phyloP scores from a whole-genome alignment of 2,113 vertebrate genomes.

The Manacus vitellinus region DNA sequence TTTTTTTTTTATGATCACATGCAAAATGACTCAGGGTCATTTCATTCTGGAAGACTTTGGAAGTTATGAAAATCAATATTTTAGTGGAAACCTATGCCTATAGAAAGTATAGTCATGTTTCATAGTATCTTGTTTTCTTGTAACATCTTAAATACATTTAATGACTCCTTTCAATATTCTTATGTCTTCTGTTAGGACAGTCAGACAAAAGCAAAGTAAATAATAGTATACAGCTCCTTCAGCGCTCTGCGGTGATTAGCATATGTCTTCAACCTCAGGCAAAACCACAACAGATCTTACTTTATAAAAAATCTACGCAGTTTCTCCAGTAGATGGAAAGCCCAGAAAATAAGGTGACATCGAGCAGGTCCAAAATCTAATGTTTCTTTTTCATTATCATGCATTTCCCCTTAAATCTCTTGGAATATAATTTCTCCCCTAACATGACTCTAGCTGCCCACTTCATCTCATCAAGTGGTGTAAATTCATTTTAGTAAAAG shows the following conservation, averaged over 20 bases:
- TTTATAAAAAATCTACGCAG: neutral
- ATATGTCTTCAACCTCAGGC: neutral
- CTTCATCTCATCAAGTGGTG: neutral
- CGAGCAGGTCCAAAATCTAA: neutral
- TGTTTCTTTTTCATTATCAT: neutral
- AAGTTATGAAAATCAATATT: neutral
- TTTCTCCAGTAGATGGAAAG: neutral
- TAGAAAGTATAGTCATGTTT: neutral
- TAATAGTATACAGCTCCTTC: neutral
- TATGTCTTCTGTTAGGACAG: neutral
- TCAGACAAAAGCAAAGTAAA: neutral
- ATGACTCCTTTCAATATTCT: neutral
- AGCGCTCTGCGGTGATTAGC: neutral
- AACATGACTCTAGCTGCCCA: neutral
- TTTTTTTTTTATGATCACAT: neutral
- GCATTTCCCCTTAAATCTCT: neutral
- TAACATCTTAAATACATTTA: neutral
- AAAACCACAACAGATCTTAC: neutral
- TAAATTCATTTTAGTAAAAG: neutral
- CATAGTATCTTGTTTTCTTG: neutral
- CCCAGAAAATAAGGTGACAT: neutral
- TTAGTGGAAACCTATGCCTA: neutral
- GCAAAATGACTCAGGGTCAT: neutral
- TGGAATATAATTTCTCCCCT: neutral
- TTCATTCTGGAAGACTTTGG: neutral